These are phyloP conservation scores for Phenacoccus solenopsis DNA, from an alignment of 1,140 invertebrate species.

Conservation along the genomic window DNA sequence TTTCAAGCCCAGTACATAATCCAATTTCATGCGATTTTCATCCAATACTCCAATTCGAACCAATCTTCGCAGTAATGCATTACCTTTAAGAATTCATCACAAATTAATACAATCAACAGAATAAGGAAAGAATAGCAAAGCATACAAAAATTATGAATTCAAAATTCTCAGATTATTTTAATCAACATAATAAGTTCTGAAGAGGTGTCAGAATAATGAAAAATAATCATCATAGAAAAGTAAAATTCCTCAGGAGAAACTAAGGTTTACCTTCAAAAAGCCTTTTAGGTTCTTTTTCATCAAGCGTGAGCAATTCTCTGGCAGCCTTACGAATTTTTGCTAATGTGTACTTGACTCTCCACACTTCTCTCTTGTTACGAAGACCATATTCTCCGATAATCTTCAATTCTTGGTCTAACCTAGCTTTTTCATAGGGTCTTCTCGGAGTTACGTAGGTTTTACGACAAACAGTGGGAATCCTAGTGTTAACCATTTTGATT, in stretches of 20 bases:
- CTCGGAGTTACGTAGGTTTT: constrained; percentile 98
- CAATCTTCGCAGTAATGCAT: constrained; percentile 91
- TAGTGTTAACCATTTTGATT: constrained; percentile 71
- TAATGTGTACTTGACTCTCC: constrained; percentile 95
- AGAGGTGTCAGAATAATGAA: background rate
- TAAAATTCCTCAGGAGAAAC: background rate
- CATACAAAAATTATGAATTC: background rate
- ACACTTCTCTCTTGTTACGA: constrained; percentile 97
- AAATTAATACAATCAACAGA: background rate
- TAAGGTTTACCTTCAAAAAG: constrained; percentile 83
- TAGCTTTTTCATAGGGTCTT: constrained; percentile 98
- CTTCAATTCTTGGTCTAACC: constrained; percentile 97
- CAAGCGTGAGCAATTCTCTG: constrained; percentile 91
- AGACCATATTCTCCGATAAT: constrained; percentile 98
- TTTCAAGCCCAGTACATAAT: constrained; percentile 98
- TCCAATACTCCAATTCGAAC: constrained; percentile 98
- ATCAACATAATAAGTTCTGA: background rate
- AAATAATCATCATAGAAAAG: constrained; percentile 25
- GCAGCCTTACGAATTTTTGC: constrained; percentile 99
- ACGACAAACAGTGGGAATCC: constrained; percentile 86
- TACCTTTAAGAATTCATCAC: constrained; percentile 49
- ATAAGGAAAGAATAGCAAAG: too few species aligned
- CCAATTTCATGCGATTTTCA: constrained; percentile 96
- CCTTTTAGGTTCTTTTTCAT: constrained; percentile 94
- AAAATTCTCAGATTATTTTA: background rate